Conservation (phyloP, 2,797 vertebrate genomes). For the Siniperca undulata region DNA sequence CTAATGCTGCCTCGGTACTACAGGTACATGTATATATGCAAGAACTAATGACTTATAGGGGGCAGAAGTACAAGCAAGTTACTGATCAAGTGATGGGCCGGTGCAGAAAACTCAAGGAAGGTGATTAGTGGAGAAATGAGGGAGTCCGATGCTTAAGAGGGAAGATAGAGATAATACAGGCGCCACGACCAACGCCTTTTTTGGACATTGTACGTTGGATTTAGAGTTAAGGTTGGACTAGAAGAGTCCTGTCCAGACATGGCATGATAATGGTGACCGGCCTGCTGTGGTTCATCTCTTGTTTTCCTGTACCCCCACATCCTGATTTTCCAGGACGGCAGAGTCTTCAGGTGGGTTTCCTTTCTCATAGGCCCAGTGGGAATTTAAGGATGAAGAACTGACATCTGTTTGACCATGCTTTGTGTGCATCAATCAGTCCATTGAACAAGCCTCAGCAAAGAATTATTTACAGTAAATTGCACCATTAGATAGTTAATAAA, state of each 20-base stretch:
- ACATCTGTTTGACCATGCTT: slow-evolving; percentile 14
- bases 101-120: slow-evolving; percentile 29
- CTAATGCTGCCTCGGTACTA: neutral
- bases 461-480: slow-evolving; percentile 29
- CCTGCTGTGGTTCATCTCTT: neutral
- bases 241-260: slow-evolving; percentile 8
- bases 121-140: slow-evolving; percentile 37
- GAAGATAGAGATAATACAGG: neutral
- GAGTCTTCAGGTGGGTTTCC: neutral
- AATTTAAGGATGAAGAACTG: slow-evolving; percentile 1
- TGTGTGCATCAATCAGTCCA: slow-evolving; percentile 12
- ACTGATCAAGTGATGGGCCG: slow-evolving; percentile 38
- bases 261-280: neutral
- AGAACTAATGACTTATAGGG: slow-evolving; percentile 20
- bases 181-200: neutral
- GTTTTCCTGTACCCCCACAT: neutral
- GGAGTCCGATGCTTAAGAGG: neutral
- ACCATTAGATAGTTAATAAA: slow-evolving; percentile 32
- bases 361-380: neutral
- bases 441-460: slow-evolving; percentile 12
- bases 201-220: neutral
- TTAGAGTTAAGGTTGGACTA: slow-evolving; percentile 8
- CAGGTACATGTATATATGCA: neutral
- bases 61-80: slow-evolving; percentile 16
- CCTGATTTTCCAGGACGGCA: neutral